A percentile compares a stretch with the other conserved stretches of the same genome.
Conservation (phyloP, 2,797 vertebrate genomes). For the Neoniphon sammara region DNA sequence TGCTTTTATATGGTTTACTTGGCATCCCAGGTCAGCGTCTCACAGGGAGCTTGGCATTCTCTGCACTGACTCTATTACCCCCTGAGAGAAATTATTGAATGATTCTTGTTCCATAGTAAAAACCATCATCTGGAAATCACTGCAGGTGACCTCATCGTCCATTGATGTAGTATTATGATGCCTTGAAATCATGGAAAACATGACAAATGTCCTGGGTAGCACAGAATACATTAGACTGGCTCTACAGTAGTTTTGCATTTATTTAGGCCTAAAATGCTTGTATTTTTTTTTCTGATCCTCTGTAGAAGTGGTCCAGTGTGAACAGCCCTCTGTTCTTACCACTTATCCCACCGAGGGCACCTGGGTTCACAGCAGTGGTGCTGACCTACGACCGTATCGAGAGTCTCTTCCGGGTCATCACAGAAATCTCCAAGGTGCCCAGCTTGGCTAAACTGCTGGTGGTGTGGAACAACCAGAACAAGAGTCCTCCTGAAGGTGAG, state of each 20-base stretch:
- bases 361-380: constrained; percentile 97
- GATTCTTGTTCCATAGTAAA: constrained; percentile 63
- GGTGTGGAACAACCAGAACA: constrained; percentile 99
- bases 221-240: constrained; percentile 7
- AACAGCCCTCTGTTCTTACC: constrained; percentile 97
- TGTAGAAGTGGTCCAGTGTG: constrained; percentile 95
- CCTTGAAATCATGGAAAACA: constrained; percentile 65
- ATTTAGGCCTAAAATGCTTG: neutral
- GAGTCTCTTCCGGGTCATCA: constrained; percentile 98
- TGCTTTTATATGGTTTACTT: constrained; percentile 34
- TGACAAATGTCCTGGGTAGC: constrained; percentile 20
- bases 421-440: constrained; percentile 96
- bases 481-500: constrained; percentile 96
- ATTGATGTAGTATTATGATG: constrained; percentile 44
- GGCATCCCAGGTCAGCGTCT: constrained; percentile 17
- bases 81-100: constrained; percentile 50
- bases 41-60: constrained; percentile 46
- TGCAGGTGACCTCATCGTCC: constrained; percentile 61
- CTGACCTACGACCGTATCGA: constrained; percentile 98
- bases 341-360: constrained; percentile 93
- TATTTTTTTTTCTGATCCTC: constrained; percentile 7
- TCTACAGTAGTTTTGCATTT: neutral
- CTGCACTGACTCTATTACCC: constrained; percentile 35
- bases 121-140: constrained; percentile 62
- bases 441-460: constrained; percentile 96